A percentile compares a stretch with the other conserved stretches of the same genome.
Evolutionary conservation across 2,888 invertebrate species (phyloP).

Genomic region (Drosophila glabriapex): DNA sequence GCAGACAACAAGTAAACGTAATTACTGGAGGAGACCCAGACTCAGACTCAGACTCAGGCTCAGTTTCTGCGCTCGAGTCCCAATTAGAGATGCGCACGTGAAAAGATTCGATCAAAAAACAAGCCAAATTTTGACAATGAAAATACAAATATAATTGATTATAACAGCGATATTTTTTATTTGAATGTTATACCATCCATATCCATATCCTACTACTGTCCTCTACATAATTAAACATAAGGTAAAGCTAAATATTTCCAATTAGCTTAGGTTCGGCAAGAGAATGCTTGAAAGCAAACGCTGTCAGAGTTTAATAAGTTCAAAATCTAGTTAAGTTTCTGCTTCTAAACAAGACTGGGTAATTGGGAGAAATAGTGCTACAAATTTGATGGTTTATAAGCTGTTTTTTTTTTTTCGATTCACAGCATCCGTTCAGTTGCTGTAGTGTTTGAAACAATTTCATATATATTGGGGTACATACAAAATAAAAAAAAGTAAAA

Average conservation of each 20-base stretch:
- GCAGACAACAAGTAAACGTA: constrained; percentile 75
- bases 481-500: neutral
- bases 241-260: neutral
- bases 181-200: neutral
- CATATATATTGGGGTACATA: neutral
- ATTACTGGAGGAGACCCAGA: constrained; percentile 58
- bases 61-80: neutral
- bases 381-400: neutral
- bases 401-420: neutral
- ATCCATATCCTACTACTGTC: neutral
- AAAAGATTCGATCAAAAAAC: neutral
- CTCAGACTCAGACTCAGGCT: constrained; percentile 12
- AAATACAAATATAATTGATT: neutral
- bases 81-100: neutral
- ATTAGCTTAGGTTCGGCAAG: neutral
- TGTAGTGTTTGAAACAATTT: neutral
- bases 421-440: neutral
- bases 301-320: neutral
- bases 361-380: neutral
- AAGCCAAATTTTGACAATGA: neutral
- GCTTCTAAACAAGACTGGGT: neutral
- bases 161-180: neutral
- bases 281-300: neutral
- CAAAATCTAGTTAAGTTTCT: neutral
- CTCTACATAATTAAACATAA: neutral